A percentile compares a stretch with the other conserved stretches of the same genome.
These are phyloP conservation scores for Drosophila nr. perissopoda DNA, from an alignment of 2,888 invertebrate species.

Conservation along the genomic window DNA sequence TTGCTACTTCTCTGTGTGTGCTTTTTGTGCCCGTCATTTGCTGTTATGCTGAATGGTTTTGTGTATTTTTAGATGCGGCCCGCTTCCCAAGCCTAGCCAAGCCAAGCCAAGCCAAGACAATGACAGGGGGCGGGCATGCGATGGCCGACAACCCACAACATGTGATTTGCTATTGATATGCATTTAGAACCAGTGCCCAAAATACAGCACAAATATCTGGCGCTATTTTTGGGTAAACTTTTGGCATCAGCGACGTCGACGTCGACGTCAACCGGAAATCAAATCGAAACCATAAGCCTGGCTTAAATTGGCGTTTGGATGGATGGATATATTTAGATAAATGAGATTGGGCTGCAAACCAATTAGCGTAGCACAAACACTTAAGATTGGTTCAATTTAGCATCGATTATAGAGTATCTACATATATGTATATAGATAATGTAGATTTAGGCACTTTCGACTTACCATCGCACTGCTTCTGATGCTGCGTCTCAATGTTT, in stretches of 20 bases:
- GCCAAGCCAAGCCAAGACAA: background rate
- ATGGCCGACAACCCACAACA: slow-evolving; percentile 1
- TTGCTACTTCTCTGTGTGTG: slow-evolving; percentile 2
- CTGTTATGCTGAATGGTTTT: slow-evolving; percentile 10
- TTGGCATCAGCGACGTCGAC: background rate
- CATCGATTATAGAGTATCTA: background rate
- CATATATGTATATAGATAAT: background rate
- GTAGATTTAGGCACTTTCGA: background rate
- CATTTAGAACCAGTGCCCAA: background rate
- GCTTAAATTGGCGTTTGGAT: background rate
- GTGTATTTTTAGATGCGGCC: slow-evolving; percentile 13
- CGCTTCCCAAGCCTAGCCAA: background rate
- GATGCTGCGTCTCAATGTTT: slow-evolving; percentile 44
- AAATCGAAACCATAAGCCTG: background rate
- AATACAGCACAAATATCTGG: background rate
- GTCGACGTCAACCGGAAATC: slow-evolving; percentile 2
- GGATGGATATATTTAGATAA: background rate
- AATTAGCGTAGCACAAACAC: background rate
- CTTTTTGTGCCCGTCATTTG: slow-evolving; percentile 2
- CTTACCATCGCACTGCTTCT: slow-evolving; percentile 42
- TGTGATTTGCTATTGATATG: slow-evolving; percentile 14
- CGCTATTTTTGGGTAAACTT: slow-evolving; percentile 3
- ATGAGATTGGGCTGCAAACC: background rate
- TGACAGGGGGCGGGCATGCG: background rate
- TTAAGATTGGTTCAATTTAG: background rate